Evolutionary conservation across 2,888 invertebrate species (phyloP), one percentile per base, ranked within the genome.

Genomic region (Lamellibrachia satsuma): DNA sequence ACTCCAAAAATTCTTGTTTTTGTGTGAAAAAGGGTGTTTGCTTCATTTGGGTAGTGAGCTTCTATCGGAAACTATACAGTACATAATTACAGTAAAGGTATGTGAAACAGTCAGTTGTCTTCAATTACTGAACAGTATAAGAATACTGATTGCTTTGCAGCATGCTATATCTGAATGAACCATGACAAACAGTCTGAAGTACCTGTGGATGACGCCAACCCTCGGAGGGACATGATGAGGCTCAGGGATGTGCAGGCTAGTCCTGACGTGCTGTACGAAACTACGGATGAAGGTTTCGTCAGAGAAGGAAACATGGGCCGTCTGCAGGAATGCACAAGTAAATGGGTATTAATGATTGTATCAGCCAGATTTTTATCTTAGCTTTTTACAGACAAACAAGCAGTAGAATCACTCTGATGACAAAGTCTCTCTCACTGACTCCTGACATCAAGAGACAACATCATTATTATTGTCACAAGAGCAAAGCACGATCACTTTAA

Each of bases 271-370:
- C 75, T 75, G 15, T n/a, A 75, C 75, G 6, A 75, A 75, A 75
- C 75, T 75, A 75, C 75, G 75, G 22, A 75, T 22, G 75, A 75
- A 75, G 75, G 75, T 75, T 75, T 75, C n/a, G 75, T 75, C 75
- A 75, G 75, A 6, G n/a, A 15, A 75, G 22, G 75, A 22, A 75
- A 75, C 75, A 11, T n/a, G 0, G n/a, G 75, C 15, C 75, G 75
- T 75, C 75, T 75, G 75, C 75, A 75, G 22, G n/a, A 75, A 75
- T 22, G 22, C 75, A 75, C 75, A 75, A 75, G 3, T 15, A 11
- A 75, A 75, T 22, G 6, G 15, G 6, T 15, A 22, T 75, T n/a
- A 75, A 15, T 39, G 39, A 39, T 0, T 39, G 39, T 39, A 39
- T 39, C 39, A 39, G 39, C 39, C 39, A 39, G 39, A 39, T 39